Percentiles rank a stretch among this genome's conserved stretches.
phyloP scores from a whole-genome alignment of 2,888 invertebrate genomes.

The Sacculina carcini region DNA sequence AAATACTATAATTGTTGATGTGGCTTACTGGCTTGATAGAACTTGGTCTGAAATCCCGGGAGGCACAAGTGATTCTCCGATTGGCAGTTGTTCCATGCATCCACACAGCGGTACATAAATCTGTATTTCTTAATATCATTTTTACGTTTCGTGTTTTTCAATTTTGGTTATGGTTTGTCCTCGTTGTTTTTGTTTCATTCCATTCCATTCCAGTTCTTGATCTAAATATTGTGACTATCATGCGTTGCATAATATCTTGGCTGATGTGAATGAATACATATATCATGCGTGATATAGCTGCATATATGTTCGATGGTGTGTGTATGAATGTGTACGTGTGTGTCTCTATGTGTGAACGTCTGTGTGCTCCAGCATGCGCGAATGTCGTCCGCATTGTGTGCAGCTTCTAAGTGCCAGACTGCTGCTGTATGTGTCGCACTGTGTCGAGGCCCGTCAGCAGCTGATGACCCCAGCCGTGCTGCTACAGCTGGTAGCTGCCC shows the following conservation, averaged over 20 bases:
- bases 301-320: not conserved
- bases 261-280: not conserved
- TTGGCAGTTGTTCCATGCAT: too few relatives aligned
- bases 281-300: not conserved
- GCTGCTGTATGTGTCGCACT: constrained; percentile 30
- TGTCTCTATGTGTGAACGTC: constrained; percentile 4
- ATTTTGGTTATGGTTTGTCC: too few relatives aligned
- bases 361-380: constrained; percentile 23
- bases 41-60: too few relatives aligned
- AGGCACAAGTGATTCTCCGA: too few relatives aligned
- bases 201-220: too few relatives aligned
- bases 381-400: constrained; percentile 31
- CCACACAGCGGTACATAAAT: too few relatives aligned
- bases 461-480: constrained; percentile 29
- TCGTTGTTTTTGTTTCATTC: too few relatives aligned
- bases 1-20: too few relatives aligned
- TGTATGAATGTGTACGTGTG: not conserved
- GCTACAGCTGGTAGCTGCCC: constrained; percentile 29
- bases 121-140: too few relatives aligned
- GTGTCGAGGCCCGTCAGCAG: constrained; percentile 26
- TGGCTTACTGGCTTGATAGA: too few relatives aligned
- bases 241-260: not conserved
- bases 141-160: too few relatives aligned
- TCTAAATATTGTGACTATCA: not conserved
- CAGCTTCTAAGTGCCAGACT: constrained; percentile 31